Evolutionary conservation across 2,888 invertebrate species (phyloP).

Genomic region (Epicampocera succincta): DNA sequence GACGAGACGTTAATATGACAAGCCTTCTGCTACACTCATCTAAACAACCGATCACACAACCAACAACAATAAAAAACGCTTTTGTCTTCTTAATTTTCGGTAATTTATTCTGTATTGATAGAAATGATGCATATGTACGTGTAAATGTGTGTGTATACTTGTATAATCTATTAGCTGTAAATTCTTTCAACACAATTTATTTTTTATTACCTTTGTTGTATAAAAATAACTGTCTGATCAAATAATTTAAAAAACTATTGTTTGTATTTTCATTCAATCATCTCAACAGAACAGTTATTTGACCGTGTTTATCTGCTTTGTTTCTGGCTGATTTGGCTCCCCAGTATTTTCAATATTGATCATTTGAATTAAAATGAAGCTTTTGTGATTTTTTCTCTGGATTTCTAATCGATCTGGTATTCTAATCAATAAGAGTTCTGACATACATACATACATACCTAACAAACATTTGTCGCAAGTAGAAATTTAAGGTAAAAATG

Average conservation of each 20-base stretch:
- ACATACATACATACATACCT: too few species aligned
- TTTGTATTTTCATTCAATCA: background rate
- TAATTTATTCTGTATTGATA: conserved; percentile 17
- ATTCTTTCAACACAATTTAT: conserved; percentile 7
- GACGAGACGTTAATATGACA: background rate
- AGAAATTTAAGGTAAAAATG: too few species aligned
- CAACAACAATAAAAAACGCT: background rate
- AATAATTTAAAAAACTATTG: conserved; percentile 14
- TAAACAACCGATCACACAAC: background rate
- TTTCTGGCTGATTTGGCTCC: conserved; percentile 31
- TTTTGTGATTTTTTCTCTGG: conserved; percentile 1
- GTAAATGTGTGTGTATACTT: too few species aligned
- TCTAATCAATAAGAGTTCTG: background rate
- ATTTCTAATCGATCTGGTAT: too few species aligned
- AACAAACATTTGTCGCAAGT: too few species aligned
- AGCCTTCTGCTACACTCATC: background rate
- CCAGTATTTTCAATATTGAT: background rate
- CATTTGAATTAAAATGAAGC: conserved; percentile 38
- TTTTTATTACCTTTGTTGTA: conserved; percentile 22
- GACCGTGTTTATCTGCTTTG: conserved; percentile 44
- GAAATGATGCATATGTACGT: background rate
- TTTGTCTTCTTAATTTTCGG: background rate
- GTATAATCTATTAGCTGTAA: conserved; percentile 13
- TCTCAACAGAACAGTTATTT: conserved; percentile 35
- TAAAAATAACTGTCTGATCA: conserved; percentile 32